Conservation (phyloP, 2,888 invertebrate species). For the Drosophila dives region DNA sequence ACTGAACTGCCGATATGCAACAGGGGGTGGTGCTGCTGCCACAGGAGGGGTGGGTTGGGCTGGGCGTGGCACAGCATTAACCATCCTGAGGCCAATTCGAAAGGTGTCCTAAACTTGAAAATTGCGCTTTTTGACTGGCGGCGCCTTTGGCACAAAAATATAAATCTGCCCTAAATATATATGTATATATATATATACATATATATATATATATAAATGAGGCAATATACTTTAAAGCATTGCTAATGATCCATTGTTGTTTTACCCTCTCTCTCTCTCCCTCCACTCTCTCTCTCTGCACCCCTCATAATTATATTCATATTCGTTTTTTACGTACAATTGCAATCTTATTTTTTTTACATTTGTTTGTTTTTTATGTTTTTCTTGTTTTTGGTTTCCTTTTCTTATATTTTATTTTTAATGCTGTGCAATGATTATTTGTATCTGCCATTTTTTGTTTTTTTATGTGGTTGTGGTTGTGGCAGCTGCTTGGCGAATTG, state of each 20-base stretch:
- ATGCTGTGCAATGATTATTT: constrained; percentile 58
- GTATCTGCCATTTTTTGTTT: constrained; percentile 23
- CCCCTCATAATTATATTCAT: constrained; percentile 16
- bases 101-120: constrained; percentile 52
- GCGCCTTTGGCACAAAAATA: constrained; percentile 36
- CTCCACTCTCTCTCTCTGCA: not conserved
- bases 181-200: not conserved
- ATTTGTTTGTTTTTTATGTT: constrained; percentile 6
- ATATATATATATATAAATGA: not conserved
- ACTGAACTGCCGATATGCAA: not conserved
- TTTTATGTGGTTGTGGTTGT: constrained; percentile 19
- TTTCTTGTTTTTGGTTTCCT: constrained; percentile 1
- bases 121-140: constrained; percentile 24
- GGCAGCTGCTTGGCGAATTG: constrained; percentile 35
- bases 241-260: constrained; percentile 60
- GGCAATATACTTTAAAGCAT: constrained; percentile 36
- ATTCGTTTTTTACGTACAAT: constrained; percentile 37
- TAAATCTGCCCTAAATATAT: constrained; percentile 16
- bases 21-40: not conserved
- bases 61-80: constrained; percentile 51
- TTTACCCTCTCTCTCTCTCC: constrained; percentile 1
- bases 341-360: constrained; percentile 38
- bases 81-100: constrained; percentile 58
- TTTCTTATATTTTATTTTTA: constrained; percentile 32
- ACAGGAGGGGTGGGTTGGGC: not conserved